These are phyloP conservation scores for Indicator maculatus DNA, from an alignment of 2,113 vertebrate species.

Conservation along the genomic window DNA sequence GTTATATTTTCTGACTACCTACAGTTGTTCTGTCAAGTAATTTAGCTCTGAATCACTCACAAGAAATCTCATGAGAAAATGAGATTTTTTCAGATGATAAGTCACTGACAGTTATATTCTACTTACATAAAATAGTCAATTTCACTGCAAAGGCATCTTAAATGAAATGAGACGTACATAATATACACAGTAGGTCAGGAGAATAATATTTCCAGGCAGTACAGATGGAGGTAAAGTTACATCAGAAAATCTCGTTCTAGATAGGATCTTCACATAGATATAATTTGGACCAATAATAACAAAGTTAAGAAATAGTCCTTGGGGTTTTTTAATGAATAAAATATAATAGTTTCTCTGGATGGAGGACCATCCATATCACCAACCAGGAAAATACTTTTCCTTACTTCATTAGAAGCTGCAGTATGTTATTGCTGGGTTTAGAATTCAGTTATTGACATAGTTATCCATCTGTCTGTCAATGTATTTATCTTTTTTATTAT, in stretches of 20 bases:
- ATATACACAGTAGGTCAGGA: not conserved
- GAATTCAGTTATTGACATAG: not conserved
- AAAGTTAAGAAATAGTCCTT: not conserved
- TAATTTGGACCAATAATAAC: not conserved
- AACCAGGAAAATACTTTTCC: not conserved
- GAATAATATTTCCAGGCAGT: not conserved
- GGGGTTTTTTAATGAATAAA: not conserved
- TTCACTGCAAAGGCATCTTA: not conserved
- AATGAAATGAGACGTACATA: not conserved
- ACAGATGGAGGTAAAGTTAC: not conserved
- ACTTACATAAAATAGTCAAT: not conserved
- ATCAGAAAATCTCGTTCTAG: not conserved
- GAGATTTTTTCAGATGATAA: not conserved
- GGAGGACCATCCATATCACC: not conserved
- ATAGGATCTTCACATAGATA: not conserved
- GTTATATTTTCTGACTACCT: not conserved
- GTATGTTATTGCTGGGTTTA: not conserved
- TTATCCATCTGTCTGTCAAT: not conserved
- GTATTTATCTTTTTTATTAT: not conserved
- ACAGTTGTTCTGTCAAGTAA: not conserved
- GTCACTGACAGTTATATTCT: not conserved
- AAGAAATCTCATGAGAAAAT: not conserved
- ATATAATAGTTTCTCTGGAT: not conserved
- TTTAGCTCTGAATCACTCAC: not conserved
- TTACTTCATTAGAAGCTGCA: not conserved